These are phyloP conservation scores for Helogale parvula DNA, from an alignment of 2,113 vertebrate species.

Conservation along the genomic window DNA sequence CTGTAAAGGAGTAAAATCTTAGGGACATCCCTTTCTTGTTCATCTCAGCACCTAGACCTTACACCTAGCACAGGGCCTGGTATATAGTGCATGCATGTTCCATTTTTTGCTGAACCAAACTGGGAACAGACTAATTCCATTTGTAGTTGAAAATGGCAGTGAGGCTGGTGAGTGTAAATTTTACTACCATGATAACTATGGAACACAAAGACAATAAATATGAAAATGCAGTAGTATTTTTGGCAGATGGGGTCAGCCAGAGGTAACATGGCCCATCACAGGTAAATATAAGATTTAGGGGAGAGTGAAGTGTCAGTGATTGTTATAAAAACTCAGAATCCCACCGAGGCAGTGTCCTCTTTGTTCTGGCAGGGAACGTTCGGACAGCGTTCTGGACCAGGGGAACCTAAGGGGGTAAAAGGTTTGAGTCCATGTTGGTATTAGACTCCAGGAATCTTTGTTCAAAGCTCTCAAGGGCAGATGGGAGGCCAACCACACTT, in stretches of 20 bases:
- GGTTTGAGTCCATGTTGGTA: background rate
- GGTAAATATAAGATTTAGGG: conserved; percentile 56
- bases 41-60: background rate
- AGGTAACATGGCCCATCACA: conserved; percentile 59
- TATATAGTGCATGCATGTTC: background rate
- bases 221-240: conserved; percentile 73
- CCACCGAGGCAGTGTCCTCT: background rate
- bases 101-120: conserved; percentile 61
- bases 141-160: conserved; percentile 65
- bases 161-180: conserved; percentile 69
- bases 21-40: background rate
- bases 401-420: background rate
- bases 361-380: background rate
- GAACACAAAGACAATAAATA: conserved; percentile 68
- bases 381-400: background rate
- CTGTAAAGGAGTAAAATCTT: background rate
- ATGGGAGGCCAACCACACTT: background rate
- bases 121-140: conserved; percentile 67
- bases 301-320: conserved; percentile 10
- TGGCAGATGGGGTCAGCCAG: conserved; percentile 68
- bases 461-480: background rate
- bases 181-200: conserved; percentile 79
- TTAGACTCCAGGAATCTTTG: background rate
- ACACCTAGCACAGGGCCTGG: conserved; percentile 6
- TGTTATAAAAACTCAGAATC: background rate